A percentile compares a stretch with the other conserved stretches of the same genome.
Conservation (phyloP, 2,113 vertebrate genomes). For the Lepus europaeus region DNA sequence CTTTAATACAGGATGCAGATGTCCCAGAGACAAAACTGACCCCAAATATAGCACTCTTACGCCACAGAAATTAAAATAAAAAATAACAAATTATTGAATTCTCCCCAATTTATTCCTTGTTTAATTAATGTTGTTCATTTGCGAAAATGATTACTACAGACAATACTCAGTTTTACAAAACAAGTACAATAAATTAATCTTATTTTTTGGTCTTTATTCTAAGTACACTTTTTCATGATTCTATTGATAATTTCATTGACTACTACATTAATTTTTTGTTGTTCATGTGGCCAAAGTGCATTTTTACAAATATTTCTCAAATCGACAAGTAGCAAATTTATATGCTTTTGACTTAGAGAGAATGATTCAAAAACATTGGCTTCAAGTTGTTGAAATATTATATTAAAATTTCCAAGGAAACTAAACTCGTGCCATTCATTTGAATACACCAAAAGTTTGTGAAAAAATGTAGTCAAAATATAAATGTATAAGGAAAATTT, state of each 20-base stretch:
- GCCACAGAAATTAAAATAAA: not conserved
- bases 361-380: not conserved
- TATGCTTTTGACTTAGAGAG: not conserved
- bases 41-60: no score
- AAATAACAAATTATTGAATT: not conserved
- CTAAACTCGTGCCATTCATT: no score
- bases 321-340: not conserved
- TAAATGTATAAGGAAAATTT: no score
- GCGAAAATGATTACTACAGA: not conserved
- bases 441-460: no score
- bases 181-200: not conserved
- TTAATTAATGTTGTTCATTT: not conserved
- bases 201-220: not conserved
- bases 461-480: no score
- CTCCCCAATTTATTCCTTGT: not conserved
- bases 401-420: no score
- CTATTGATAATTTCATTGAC: not conserved
- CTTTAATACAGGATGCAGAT: no score
- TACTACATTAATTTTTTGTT: not conserved
- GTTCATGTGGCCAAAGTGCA: not conserved
- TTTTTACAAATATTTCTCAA: conserved; percentile 22
- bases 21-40: no score
- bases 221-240: not conserved
- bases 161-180: not conserved
- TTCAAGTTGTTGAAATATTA: conserved; percentile 18